A percentile compares a stretch with the other conserved stretches of the same genome.
Evolutionary conservation across 2,888 invertebrate genomes (phyloP).

Genomic region (Fragum fragum): DNA sequence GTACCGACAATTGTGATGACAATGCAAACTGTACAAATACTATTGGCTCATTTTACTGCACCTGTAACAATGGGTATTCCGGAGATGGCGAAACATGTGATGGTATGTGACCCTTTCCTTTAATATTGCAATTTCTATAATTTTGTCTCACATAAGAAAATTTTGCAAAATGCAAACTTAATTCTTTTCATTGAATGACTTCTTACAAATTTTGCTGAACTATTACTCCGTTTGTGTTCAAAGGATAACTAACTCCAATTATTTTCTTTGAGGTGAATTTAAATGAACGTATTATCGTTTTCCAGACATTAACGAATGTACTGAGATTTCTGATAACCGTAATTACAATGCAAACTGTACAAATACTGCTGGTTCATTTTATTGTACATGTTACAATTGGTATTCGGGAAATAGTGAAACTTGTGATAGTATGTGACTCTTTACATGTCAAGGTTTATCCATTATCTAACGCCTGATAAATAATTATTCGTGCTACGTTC

Average conservation of each 20-base stretch:
- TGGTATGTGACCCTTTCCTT: no score
- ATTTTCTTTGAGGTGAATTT: no score
- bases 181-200: no score
- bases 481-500: no score
- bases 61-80: slow-evolving; percentile 2
- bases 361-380: neutral
- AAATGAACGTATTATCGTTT: neutral
- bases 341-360: neutral
- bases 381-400: neutral
- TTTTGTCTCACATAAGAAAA: no score
- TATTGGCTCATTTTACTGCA: neutral
- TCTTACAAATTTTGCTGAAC: no score
- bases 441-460: no score
- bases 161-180: no score
- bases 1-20: neutral
- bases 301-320: neutral
- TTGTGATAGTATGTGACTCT: neutral
- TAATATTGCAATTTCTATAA: no score
- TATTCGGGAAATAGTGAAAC: neutral
- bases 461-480: no score
- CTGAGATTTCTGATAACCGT: neutral
- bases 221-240: no score
- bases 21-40: slow-evolving; percentile 1
- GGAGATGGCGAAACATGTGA: neutral
- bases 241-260: no score